Evolutionary conservation across 2,113 vertebrate species (phyloP).

Genomic region (Pteronura brasiliensis): DNA sequence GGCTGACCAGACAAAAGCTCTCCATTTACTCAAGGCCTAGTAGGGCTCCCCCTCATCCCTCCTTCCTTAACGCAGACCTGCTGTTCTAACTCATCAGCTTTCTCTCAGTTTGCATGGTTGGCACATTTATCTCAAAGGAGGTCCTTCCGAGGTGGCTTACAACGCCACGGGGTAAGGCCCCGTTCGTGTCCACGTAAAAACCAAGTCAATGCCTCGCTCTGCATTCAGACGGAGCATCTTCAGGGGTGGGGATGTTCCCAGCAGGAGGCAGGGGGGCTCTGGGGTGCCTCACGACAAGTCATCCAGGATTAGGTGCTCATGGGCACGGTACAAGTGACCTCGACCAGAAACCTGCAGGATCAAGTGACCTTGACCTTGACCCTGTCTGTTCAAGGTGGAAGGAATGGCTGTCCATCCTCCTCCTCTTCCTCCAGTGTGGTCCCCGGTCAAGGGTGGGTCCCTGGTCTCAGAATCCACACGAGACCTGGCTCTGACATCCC

Average conservation of each 20-base stretch:
- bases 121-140: neutral
- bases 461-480: neutral
- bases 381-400: neutral
- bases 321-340: neutral
- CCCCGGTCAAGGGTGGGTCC: too few species aligned
- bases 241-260: accelerated
- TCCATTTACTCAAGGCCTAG: accelerated
- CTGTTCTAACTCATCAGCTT: neutral
- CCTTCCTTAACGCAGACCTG: neutral
- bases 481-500: neutral
- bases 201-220: neutral
- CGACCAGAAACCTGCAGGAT: accelerated
- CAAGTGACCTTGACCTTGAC: neutral
- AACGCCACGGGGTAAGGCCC: neutral
- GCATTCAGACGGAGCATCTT: neutral
- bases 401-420: neutral
- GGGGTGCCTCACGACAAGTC: accelerated
- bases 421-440: neutral
- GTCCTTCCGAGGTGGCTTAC: neutral
- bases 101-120: neutral
- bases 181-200: neutral
- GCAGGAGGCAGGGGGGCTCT: neutral
- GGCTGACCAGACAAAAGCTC: neutral
- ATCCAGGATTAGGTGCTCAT: accelerated
- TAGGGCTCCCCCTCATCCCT: accelerated